Evolutionary conservation across 2,797 vertebrate genomes (phyloP), one percentile per base, ranked within the genome.

Genomic region (Myotis findleyi): DNA sequence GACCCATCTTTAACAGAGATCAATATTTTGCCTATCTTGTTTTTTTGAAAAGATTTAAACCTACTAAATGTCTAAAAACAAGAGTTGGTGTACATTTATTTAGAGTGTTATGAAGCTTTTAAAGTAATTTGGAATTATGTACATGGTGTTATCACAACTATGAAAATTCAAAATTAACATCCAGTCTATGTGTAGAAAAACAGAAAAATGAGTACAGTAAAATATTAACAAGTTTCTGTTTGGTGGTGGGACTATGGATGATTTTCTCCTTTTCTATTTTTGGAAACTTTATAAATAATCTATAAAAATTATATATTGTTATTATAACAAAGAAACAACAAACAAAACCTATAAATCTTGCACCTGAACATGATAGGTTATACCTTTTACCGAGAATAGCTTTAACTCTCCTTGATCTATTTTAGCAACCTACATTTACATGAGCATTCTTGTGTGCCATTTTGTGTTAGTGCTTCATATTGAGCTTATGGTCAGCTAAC

Each of bases 41-140:
- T 96, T 92, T 87, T 87, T 18, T 84, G 53, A 76, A 93, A 81
- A 91, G 53, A 53, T 72, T 66, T 84, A 44, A 90, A 92, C 36
- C 64, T 57, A 57, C 9, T 47, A 64, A 79, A 21, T 93, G 33
- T 79, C 89, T 62, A 51, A 95, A 94, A 82, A 25, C 69, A 55
- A 62, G 3, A 62, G 44, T 53, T 81, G 2, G 41, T 30, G 5
- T 86, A 68, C 11, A 33, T 95, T 92, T 89, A 53, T 77, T 72
- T 81, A 62, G 62, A 83, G 47, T 86, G 33, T 73, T 71, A 2
- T 84, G 69, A 76, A 89, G 55, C 59, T 80, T 95, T 90, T 33
- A 75, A 91, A 96, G 85, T 69, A 72, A 51, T 83, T 44, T 25
- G 87, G 30, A 94, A 85, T 94, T 96, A 14, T 82, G 27, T 93